Base-by-base conservation (phyloP, 1,140 invertebrate genomes). In the Pogonomyrmex californicus region DNA sequence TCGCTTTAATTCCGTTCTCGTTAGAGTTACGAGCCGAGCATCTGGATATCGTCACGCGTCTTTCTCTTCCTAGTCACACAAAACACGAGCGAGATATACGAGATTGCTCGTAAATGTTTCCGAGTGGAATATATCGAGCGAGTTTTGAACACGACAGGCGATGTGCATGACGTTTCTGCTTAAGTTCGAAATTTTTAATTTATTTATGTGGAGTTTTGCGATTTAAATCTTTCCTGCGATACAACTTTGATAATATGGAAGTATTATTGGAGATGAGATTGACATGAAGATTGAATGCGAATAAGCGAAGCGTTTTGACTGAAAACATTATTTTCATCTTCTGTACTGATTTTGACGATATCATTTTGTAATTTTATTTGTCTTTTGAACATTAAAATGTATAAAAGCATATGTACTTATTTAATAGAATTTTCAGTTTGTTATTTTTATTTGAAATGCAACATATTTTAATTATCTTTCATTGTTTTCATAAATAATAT, bases 1-100 rank as follows among this genome's bases (percentile, higher is more conserved):
- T 56, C 44, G 23, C 54, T 60, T 56, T 10, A 38, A 36, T 30
- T 41, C 71, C 33, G 51, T 60, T 63, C 30, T 17, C 47, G 17
- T 2, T 58, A 10, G 10, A 51, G 12, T 88, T 76, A 70, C 68
- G 56, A 63, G 63, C 44, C 7, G n/a, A 60, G 44, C 85, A 82
- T 86, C 83, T 68, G 73, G 62, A 82, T 71, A 86, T 82, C 77
- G 77, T 86, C 85, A 66, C 30, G 23, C 36, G 33, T 54, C 33
- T n/a, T 30, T 44, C 23, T 36, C 58, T 41, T 81, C 36, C 30
- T 75, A 30, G 49, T 65, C 63, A 49, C 63, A 58, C 17, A 17
- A 86, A 68, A 82, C 54, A 81, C 23, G 12, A 9, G 30, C 30
- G 65, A 71, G 65, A 60, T 14, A 10, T 82, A 73, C 41, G 17